Conservation (phyloP, 2,797 vertebrate species). For the Iguana delicatissima region DNA sequence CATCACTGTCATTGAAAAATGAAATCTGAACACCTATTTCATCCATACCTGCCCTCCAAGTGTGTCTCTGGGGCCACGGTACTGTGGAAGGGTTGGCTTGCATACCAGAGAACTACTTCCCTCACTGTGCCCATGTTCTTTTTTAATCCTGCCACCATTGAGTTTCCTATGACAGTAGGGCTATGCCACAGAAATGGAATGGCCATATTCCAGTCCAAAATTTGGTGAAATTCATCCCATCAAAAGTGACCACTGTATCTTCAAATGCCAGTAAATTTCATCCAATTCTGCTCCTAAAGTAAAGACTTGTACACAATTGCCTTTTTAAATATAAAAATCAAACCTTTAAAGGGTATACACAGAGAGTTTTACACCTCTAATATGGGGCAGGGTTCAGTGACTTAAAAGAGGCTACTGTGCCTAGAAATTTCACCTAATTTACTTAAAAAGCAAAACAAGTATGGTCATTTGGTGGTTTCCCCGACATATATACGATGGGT, state of each 20-base stretch:
- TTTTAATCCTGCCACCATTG: too few species aligned
- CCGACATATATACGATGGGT: too few species aligned
- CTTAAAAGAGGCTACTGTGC: neutral
- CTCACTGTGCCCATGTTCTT: too few species aligned
- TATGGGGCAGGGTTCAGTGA: neutral
- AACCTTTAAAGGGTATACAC: neutral
- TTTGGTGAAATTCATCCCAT: neutral
- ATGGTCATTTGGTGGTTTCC: neutral
- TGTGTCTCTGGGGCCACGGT: too few species aligned
- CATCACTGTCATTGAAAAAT: too few species aligned
- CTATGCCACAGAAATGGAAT: too few species aligned
- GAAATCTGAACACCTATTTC: too few species aligned
- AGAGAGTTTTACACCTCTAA: neutral
- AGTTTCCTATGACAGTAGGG: too few species aligned
- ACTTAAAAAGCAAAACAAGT: neutral
- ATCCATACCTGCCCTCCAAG: too few species aligned
- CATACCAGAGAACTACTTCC: too few species aligned
- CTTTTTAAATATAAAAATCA: neutral
- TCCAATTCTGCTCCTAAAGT: neutral
- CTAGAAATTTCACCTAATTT: neutral
- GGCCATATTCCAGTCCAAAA: neutral
- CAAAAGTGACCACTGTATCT: neutral
- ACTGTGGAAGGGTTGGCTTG: too few species aligned
- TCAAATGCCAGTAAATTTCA: neutral
- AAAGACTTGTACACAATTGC: neutral